phyloP scores from a whole-genome alignment of 2,113 vertebrate species.

The Hipposideros armiger region DNA sequence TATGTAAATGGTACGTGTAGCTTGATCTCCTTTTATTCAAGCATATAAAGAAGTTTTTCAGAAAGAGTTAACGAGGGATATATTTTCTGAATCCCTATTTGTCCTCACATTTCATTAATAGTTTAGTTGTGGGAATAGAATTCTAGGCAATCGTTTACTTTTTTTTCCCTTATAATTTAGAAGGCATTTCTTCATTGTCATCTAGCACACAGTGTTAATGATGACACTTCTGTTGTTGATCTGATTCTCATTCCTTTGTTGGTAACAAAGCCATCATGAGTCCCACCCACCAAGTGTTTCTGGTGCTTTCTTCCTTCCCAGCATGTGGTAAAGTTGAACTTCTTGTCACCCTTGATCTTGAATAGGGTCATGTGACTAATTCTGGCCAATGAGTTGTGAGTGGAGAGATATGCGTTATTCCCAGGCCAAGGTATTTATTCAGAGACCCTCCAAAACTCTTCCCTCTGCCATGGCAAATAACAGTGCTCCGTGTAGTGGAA shows the following conservation, averaged over 20 bases:
- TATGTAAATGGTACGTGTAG: background rate
- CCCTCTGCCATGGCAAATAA: background rate
- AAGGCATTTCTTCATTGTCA: background rate
- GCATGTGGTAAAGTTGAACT: background rate
- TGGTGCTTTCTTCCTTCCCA: background rate
- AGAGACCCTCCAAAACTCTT: background rate
- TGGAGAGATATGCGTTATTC: background rate
- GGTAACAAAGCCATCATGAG: background rate
- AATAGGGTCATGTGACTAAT: background rate
- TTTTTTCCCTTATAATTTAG: background rate
- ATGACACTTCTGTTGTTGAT: background rate
- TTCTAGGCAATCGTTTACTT: background rate
- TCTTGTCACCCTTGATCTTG: background rate
- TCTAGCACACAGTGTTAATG: background rate
- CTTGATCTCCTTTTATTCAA: constrained; percentile 13
- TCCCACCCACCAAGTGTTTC: background rate
- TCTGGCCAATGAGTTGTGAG: background rate
- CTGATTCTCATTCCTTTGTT: background rate
- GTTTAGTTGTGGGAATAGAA: background rate
- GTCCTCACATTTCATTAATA: background rate
- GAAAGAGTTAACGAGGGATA: background rate
- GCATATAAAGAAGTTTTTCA: background rate
- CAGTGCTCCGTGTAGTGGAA: too few relatives aligned
- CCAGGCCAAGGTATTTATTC: background rate
- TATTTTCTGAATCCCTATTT: background rate